Evolutionary conservation across 37 sponge, comb jelly and placozoan genomes (phyloP).

Genomic region (Axinella damicornis): DNA sequence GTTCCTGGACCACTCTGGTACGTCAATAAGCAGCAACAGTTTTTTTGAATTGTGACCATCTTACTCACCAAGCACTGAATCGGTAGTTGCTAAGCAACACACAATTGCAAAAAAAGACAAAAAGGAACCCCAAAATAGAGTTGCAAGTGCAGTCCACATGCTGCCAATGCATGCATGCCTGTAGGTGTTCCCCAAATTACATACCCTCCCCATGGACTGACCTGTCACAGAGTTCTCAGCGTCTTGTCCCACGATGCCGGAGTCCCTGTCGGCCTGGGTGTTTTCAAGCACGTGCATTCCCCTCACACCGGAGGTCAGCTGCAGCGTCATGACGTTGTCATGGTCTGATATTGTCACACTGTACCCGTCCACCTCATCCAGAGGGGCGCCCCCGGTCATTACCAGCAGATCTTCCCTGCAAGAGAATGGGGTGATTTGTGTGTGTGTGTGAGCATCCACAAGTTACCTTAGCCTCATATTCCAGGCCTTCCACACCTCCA

Average conservation of each 20-base stretch:
- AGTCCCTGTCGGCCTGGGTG: conserved; percentile 74
- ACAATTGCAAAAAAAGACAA: too few species aligned
- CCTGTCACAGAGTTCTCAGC: conserved; percentile 3
- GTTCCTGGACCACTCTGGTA: too few species aligned
- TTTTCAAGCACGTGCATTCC: conserved; percentile 75
- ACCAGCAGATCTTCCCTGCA: conserved; percentile 69
- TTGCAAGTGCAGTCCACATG: too few species aligned
- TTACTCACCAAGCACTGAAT: too few species aligned
- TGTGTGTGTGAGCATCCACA: too few species aligned
- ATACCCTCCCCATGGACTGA: not conserved
- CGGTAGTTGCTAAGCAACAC: too few species aligned
- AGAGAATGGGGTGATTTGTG: not conserved
- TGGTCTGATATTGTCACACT: conserved; percentile 59
- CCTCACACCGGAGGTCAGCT: conserved; percentile 77
- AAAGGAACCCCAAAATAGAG: too few species aligned
- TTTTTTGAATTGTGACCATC: too few species aligned
- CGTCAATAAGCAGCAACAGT: too few species aligned
- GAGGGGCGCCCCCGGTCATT: conserved; percentile 76
- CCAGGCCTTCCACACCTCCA: too few species aligned
- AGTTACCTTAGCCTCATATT: too few species aligned
- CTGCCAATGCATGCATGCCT: too few species aligned
- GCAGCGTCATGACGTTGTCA: conserved; percentile 48
- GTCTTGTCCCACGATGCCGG: conserved; percentile 62
- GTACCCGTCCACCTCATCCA: conserved; percentile 67
- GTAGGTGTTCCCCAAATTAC: not conserved